These are phyloP conservation scores for Umimayanthus kanabou DNA, from an alignment of 92 coral and sea anemone species.

Conservation along the genomic window DNA sequence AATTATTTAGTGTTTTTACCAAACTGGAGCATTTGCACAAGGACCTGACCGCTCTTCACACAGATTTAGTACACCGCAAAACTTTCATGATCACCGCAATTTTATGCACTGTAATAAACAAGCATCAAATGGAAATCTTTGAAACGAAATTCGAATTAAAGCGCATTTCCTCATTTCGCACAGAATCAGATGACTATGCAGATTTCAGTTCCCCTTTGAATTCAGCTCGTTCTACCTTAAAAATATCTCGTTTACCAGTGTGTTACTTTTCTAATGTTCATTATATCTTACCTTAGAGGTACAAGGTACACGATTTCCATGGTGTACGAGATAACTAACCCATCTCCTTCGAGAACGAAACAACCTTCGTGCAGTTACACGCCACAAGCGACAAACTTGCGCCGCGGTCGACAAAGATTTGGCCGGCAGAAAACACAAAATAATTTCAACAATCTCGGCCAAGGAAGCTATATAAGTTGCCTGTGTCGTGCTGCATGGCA, in stretches of 20 bases:
- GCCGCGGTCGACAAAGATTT: conserved; percentile 64
- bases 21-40: no score
- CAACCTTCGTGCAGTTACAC: conserved; percentile 73
- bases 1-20: no score
- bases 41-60: not conserved
- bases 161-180: not conserved
- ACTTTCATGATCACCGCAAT: not conserved
- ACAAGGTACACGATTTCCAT: conserved; percentile 75
- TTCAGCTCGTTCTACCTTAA: not conserved
- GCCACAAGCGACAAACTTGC: conserved; percentile 90
- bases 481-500: conserved; percentile 48
- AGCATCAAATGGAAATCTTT: not conserved
- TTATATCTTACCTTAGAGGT: conserved; percentile 72
- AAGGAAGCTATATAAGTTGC: conserved; percentile 65
- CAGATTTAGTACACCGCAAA: not conserved
- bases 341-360: conserved; percentile 76
- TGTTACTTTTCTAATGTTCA: not conserved
- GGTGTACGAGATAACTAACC: conserved; percentile 77
- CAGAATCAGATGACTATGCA: no score
- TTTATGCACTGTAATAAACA: no score
- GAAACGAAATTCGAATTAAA: not conserved
- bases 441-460: conserved; percentile 83
- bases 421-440: conserved; percentile 85
- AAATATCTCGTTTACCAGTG: not conserved
- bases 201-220: not conserved